Percentiles rank a stretch among this genome's conserved stretches.
Evolutionary conservation across 1,140 invertebrate genomes (phyloP).

Genomic region (Anoplolepis gracilipes): DNA sequence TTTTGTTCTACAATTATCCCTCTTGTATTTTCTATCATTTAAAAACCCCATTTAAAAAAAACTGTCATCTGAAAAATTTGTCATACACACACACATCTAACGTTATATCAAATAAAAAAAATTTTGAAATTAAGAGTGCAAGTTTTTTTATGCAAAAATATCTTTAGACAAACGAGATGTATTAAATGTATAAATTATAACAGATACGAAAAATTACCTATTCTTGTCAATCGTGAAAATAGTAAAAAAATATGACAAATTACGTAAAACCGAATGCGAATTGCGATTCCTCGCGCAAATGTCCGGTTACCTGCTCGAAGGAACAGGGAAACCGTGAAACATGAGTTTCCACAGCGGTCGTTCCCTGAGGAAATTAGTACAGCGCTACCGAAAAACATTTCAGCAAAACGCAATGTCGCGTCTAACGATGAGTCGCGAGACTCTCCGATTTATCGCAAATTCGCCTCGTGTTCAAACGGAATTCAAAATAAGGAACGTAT

Average conservation of each 20-base stretch:
- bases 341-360: slow-evolving; percentile 41
- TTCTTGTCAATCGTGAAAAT: background rate
- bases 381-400: slow-evolving; percentile 46
- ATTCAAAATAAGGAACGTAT: slow-evolving; percentile 42
- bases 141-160: background rate
- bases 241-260: background rate
- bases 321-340: slow-evolving; percentile 39
- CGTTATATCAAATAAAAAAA: no score
- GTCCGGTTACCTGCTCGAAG: slow-evolving; percentile 44
- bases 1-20: background rate
- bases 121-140: background rate
- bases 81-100: no score
- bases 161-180: background rate
- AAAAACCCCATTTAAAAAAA: background rate
- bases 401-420: slow-evolving; percentile 46
- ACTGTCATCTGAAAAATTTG: background rate
- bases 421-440: slow-evolving; percentile 40
- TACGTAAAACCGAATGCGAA: slow-evolving; percentile 32
- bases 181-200: background rate
- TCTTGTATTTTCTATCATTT: background rate
- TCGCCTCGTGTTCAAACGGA: slow-evolving; percentile 33
- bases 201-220: background rate
- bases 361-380: slow-evolving; percentile 57
- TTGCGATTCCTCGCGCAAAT: slow-evolving; percentile 45
- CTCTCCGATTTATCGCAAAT: slow-evolving; percentile 51